Base-by-base conservation (phyloP, 2,888 invertebrate genomes). In the Diarsia dahlii region DNA sequence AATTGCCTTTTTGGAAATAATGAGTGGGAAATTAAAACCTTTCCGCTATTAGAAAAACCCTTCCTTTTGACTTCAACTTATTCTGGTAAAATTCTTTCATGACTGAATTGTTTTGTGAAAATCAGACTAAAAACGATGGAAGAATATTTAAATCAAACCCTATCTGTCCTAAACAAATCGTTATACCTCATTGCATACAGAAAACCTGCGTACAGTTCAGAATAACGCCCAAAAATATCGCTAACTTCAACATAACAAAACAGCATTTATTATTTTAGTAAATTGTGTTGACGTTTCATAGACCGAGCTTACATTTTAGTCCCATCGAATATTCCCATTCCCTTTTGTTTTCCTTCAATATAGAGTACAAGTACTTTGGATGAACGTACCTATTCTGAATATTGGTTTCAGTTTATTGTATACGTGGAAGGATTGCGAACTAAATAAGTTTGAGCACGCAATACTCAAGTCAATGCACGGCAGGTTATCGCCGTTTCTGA, bases 401-500 rank as follows among this genome's bases (percentile, higher is more conserved):
- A 84, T 86, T 60, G 34, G 73, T 76, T 76, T 82, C 68, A 65
- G 48, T 69, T 66, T 72, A 84, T 66, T 60, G 65, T 78, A 50
- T 76, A 78, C 68, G 65, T 71, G 58, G 71, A 78, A 84, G 78
- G 71, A 72, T 74, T 84, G 81, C 75, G 76, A 79, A 74, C 82
- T 81, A 79, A 85, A 76, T 84, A 83, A 85, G 82, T 78, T 84
- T 74, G 66, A 87, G 84, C 92, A 91, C 90, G 90, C 90, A 84
- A 91, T 45, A 70, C 74, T 78, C 84, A 87, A 88, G 89, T 87
- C 82, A 88, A 91, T 85, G 90, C 80, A 87, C 85, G 76, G 79
- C 85, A 88, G 89, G 90, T 88, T 83, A 84, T 81, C 87, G 87
- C 86, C 84, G 86, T 88, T 86, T 83, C 84, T 87, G 81, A 87